Evolutionary conservation across 2,888 invertebrate genomes (phyloP).

Genomic region (Philopedon plagiatum): DNA sequence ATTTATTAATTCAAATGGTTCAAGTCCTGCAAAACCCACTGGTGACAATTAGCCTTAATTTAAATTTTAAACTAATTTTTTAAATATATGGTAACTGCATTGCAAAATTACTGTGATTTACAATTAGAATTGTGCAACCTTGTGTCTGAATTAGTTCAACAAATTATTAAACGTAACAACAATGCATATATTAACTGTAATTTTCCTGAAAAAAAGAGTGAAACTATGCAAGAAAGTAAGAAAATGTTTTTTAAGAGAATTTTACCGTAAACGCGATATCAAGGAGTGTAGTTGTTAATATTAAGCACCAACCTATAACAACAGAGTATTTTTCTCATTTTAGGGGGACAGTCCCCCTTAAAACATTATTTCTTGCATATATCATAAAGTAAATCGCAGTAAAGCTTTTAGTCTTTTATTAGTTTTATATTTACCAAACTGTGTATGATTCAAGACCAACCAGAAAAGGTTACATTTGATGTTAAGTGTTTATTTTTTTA

Average conservation of each 20-base stretch:
- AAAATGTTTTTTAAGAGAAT: background rate
- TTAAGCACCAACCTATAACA: too few relatives aligned
- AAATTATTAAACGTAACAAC: slow-evolving; percentile 15
- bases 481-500: too few relatives aligned
- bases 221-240: background rate
- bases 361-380: too few relatives aligned
- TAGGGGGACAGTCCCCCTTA: too few relatives aligned
- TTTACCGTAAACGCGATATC: background rate
- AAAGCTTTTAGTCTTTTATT: too few relatives aligned
- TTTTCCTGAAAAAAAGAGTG: background rate
- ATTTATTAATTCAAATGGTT: background rate
- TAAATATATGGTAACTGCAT: background rate
- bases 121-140: slow-evolving; percentile 24
- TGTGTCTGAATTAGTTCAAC: slow-evolving; percentile 18
- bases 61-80: slow-evolving; percentile 19
- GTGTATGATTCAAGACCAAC: too few relatives aligned
- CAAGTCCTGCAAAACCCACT: background rate
- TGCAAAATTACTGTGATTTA: slow-evolving; percentile 15
- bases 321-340: too few relatives aligned
- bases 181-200: slow-evolving; percentile 15
- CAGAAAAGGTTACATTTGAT: too few relatives aligned
- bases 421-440: too few relatives aligned
- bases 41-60: background rate
- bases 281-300: background rate
- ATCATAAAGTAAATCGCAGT: too few relatives aligned